Base-by-base conservation (phyloP, 2,797 vertebrate genomes). In the Hydrolagus colliei region DNA sequence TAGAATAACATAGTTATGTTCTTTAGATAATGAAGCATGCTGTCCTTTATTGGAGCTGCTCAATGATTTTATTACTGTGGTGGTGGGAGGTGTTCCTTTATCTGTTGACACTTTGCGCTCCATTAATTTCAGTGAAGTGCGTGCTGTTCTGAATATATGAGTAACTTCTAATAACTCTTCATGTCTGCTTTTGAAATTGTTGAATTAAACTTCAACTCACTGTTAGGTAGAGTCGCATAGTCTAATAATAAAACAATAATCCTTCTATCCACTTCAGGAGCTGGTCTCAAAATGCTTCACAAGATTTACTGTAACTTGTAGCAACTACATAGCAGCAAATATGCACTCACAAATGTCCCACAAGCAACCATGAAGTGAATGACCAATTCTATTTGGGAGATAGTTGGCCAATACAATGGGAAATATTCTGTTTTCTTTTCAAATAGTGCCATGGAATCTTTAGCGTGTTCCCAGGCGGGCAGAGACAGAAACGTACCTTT, bases 1-100 rank as follows among this genome's bases (percentile, higher is more conserved):
- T 87, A 63, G 75, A 91, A 89, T 88, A 86, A 87, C 85, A 74
- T 88, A 88, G 90, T 91, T 91, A 87, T 6, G 71, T 87, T 87
- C 85, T 68, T 86, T 72, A 72, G 63, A 20, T 73, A 87, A 86
- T 86, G 86, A 86, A 87, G 85, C 2, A 1, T 89, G 87, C 65
- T 84, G 79, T 71, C 41, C 79, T 71, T 9, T n/a, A 71, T n/a
- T 84, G 79, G 35, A 84, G 2, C 65, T 84, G 65, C 27, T 71
- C 63, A 84, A 68, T 68, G 63, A 84, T 71, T 71, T 68, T 68
- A 71, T 71, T 84, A 65, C 79, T 84, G 65, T 27, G n/a, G 41
- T 84, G 65, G 65, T 84, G 65, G 79, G 79, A 52, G 79, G 79
- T 84, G 79, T 84, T 27, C 65, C 32, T 41, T 71, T 84, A 84